A percentile compares a stretch with the other conserved stretches of the same genome.
Conservation (phyloP, 1,140 invertebrate genomes). For the Pogonognathellus flavescens region DNA sequence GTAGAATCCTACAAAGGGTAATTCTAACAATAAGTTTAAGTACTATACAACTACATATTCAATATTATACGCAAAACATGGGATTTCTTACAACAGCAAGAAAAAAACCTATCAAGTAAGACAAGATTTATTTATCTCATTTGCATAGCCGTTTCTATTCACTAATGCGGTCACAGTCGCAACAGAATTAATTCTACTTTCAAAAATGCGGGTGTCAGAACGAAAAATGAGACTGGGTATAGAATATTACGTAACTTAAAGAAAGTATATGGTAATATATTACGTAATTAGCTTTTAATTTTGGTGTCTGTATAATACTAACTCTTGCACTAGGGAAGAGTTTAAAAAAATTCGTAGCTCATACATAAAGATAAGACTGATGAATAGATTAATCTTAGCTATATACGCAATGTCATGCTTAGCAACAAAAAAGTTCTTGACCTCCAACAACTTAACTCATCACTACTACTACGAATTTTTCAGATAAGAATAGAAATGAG, state of each 20-base stretch:
- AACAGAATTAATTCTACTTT: neutral
- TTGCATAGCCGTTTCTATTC: too few relatives aligned
- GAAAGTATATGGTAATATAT: neutral
- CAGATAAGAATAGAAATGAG: too few relatives aligned
- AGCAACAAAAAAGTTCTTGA: neutral
- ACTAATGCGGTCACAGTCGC: neutral
- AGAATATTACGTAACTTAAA: neutral
- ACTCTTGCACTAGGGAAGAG: neutral
- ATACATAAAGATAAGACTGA: neutral
- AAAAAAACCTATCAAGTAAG: too few relatives aligned
- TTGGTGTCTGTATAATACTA: too few relatives aligned
- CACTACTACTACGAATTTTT: too few relatives aligned
- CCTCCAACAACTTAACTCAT: conserved; percentile 4
- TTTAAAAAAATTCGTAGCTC: neutral
- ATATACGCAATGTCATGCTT: neutral
- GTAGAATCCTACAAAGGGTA: too few relatives aligned
- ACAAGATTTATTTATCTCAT: too few relatives aligned
- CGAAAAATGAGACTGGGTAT: neutral
- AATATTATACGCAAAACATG: too few relatives aligned
- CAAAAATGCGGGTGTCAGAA: neutral
- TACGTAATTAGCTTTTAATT: neutral
- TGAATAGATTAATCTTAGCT: neutral
- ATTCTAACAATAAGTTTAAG: too few relatives aligned
- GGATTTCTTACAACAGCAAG: too few relatives aligned
- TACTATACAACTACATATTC: too few relatives aligned